Evolutionary conservation across 2,888 invertebrate species (phyloP), one percentile per base, ranked within the genome.

Genomic region (Tachina fera): DNA sequence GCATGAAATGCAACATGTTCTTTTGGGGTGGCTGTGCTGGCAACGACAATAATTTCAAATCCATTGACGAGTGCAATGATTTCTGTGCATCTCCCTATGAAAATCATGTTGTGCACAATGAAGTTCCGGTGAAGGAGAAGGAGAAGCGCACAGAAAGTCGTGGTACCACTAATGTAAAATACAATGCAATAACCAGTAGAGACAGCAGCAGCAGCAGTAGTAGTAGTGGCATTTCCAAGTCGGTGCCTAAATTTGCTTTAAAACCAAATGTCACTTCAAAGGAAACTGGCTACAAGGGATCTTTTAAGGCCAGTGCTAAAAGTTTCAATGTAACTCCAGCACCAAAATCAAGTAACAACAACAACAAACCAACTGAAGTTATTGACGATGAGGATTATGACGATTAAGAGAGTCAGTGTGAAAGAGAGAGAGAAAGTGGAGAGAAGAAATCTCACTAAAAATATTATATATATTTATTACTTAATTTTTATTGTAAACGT

Each of bases 31-130:
- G 95, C 9, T 95, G 95, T 88, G 93, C 96, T 75, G 97, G 96
- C 11, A 97, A 96, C 90, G 94, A 94, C 87, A 97, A 97, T 90
- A 96, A 96, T 90, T 97, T 97, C 91, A 93, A 95, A 67, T 94
- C 94, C 0, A 91, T 93, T 65, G 94, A 95, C 39, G 95, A 96
- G 88, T 96, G 96, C 89, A 88, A 89, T 65, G 74, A 88, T 13
- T 67, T 84, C 60, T 90, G 90, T 68, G 72, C 86, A 19, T 88
- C 87, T 9, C 79, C 81, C 14, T 88, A 77, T 65, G 88, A 87
- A 16, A 71, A 80, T 43, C 75, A 75, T 16, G n/a, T 81, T 16
- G n/a, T 81, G 0, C 16, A 63, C 19, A 86, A 86, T 41, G 65
- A 75, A 9, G 67, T 83, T 11, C 75, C 56, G 9, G 71, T 67